Percentiles rank a stretch among this genome's conserved stretches.
Evolutionary conservation across 1,140 invertebrate species (phyloP).

Genomic region (Planococcus citri): DNA sequence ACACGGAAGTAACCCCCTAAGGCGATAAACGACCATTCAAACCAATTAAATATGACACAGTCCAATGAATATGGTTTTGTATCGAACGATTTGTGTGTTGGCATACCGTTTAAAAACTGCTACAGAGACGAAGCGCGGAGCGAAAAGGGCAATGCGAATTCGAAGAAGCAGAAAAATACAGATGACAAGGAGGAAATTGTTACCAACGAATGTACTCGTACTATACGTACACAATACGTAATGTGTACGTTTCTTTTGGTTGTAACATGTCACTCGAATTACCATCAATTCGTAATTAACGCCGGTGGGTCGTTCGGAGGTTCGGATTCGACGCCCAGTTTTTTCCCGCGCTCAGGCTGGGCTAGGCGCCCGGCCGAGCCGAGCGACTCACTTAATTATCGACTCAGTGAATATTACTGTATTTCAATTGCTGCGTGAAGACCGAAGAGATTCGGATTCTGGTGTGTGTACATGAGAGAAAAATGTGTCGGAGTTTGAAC

Average conservation of each 20-base stretch:
- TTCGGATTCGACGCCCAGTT: neutral
- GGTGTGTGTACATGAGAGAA: no score
- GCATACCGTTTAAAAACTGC: no score
- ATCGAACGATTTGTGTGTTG: neutral
- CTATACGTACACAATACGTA: no score
- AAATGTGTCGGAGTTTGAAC: no score
- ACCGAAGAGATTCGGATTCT: no score
- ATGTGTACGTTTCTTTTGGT: neutral
- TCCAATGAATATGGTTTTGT: neutral
- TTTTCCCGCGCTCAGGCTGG: no score
- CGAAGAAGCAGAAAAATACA: neutral
- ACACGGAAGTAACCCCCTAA: neutral
- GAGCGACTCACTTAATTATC: no score
- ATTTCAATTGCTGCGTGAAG: no score
- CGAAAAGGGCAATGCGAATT: neutral
- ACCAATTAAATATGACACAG: constrained; percentile 16
- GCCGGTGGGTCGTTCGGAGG: neutral
- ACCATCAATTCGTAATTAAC: constrained; percentile 13
- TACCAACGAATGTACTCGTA: neutral
- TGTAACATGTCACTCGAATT: constrained; percentile 9
- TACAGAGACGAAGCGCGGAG: no score
- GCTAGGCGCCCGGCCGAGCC: no score
- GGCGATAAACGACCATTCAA: constrained; percentile 13
- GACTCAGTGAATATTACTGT: neutral
- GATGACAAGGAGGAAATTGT: neutral